phyloP scores from a whole-genome alignment of 2,888 invertebrate species.

The Mesorhabditis sp. region DNA sequence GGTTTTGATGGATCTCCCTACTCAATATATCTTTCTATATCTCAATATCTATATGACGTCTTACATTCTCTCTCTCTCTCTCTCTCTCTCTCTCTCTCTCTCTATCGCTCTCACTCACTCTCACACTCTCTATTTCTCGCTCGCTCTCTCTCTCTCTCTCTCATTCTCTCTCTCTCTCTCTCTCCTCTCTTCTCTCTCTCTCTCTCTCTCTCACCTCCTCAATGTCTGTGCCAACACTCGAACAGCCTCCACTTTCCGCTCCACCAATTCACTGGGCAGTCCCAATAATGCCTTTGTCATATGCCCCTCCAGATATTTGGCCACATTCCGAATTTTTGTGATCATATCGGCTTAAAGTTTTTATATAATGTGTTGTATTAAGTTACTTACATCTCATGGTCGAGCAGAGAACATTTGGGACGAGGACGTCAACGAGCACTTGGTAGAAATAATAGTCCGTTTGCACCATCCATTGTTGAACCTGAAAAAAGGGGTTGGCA shows the following conservation, averaged over 20 bases:
- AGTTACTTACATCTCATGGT: slow-evolving; percentile 21
- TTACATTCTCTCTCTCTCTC: neutral
- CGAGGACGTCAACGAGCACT: slow-evolving; percentile 86
- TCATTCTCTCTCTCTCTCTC: neutral
- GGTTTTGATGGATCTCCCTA: neutral
- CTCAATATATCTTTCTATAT: too few relatives aligned
- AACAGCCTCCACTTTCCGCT: slow-evolving; percentile 69
- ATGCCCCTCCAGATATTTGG: slow-evolving; percentile 84
- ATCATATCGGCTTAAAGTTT: slow-evolving; percentile 72
- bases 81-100: neutral
- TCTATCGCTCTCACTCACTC: neutral
- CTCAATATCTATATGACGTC: neutral
- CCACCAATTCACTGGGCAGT: slow-evolving; percentile 60
- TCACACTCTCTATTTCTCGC: neutral
- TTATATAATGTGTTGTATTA: neutral
- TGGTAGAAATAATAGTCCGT: slow-evolving; percentile 77
- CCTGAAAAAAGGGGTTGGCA: slow-evolving; percentile 13
- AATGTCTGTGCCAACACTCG: slow-evolving; percentile 61
- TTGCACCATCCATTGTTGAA: slow-evolving; percentile 60
- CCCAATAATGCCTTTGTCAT: slow-evolving; percentile 68
- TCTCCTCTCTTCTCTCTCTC: neutral
- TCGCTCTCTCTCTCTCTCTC: neutral
- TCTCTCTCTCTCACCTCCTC: slow-evolving; percentile 63
- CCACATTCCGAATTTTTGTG: slow-evolving; percentile 85
- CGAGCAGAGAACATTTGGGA: slow-evolving; percentile 83